Conservation (phyloP, 2,888 invertebrate species). For the Acrocyrtus sp. region DNA sequence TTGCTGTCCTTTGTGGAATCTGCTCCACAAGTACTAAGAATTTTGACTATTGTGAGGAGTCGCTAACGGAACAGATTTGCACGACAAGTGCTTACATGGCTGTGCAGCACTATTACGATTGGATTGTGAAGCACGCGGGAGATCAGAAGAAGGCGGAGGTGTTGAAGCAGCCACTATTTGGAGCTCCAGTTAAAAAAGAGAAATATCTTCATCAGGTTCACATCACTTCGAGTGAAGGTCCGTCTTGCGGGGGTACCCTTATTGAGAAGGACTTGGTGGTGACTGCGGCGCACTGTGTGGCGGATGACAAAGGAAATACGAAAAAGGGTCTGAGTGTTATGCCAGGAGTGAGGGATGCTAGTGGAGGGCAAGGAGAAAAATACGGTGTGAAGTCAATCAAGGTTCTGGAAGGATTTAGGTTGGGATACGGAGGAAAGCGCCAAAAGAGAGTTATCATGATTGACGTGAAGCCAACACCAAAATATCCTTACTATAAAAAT, state of each 20-base stretch:
- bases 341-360: no score
- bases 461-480: no score
- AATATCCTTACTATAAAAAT: background rate
- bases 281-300: conserved; percentile 10
- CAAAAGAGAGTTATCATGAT: no score
- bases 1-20: conserved; percentile 5
- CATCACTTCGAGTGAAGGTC: background rate
- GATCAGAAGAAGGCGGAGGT: background rate
- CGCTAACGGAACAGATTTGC: conserved; percentile 1
- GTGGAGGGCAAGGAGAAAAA: no score
- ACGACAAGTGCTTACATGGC: background rate
- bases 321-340: conserved; percentile 8
- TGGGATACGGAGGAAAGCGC: no score
- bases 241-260: conserved; percentile 14
- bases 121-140: conserved; percentile 19
- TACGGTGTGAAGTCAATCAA: no score
- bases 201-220: conserved; percentile 6
- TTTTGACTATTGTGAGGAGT: no score
- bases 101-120: background rate
- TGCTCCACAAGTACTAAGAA: no score
- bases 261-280: background rate
- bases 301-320: background rate
- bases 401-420: no score
- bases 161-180: background rate
- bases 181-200: background rate